Evolutionary conservation across 2,888 invertebrate genomes (phyloP), one percentile per base, ranked within the genome.

Genomic region (Andricus curvator): DNA sequence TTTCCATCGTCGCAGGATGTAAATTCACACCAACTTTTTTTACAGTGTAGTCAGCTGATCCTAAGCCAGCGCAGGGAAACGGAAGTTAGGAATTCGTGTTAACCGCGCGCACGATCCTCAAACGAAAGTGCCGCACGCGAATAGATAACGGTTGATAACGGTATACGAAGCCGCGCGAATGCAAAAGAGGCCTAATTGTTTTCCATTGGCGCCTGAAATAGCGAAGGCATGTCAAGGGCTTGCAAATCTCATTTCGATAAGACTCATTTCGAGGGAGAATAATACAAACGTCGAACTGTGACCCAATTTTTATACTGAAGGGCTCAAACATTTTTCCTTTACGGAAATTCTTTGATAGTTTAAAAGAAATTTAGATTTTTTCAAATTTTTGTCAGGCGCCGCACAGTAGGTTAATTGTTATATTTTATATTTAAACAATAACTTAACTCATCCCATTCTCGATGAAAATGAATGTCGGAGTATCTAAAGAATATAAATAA

Each of bases 11-110:
- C n/a, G n/a, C n/a, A n/a, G n/a, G n/a, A n/a, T n/a, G n/a, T n/a
- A n/a, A n/a, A n/a, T n/a, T n/a, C n/a, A n/a, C n/a, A n/a, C n/a
- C n/a, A n/a, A n/a, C n/a, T n/a, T n/a, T n/a, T n/a, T n/a, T n/a
- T n/a, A n/a, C n/a, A n/a, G n/a, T n/a, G n/a, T 90, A 91, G 92
- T 91, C 92, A 92, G 92, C 92, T 92, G 92, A 91, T 91, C 85
- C 89, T 80, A 84, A 85, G 85, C 84, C 86, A 11, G 41, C 41
- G 84, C 86, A 85, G 86, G 83, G 79, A 82, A 82, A 82, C 83
- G 79, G 82, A 80, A 82, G 85, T 85, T 86, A 81, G 85, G 85
- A 86, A 89, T 86, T 87, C 85, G 85, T 85, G 87, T 87, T 85
- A 84, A 85, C 84, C 85, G 84, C 85, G n/a, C n/a, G n/a, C n/a